These are phyloP conservation scores for Drosophila ambigua DNA, from an alignment of 1,140 invertebrate genomes.

Conservation along the genomic window DNA sequence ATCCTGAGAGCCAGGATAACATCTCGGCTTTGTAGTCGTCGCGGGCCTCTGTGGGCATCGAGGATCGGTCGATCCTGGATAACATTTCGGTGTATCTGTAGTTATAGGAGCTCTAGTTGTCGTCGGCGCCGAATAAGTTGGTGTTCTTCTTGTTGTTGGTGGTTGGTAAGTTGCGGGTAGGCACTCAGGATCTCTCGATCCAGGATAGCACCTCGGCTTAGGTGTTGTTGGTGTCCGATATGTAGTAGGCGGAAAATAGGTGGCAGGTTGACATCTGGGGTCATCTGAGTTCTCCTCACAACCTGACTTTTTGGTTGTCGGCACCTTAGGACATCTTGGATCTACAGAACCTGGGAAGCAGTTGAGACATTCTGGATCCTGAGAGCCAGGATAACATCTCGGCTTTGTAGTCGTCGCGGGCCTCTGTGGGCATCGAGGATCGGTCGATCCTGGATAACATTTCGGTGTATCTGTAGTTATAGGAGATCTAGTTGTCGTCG, in stretches of 20 bases:
- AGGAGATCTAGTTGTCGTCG: slow-evolving; percentile 82
- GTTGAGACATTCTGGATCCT: slow-evolving; percentile 44
- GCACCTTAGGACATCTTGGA: slow-evolving; percentile 78
- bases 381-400: slow-evolving; percentile 79
- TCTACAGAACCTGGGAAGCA: slow-evolving; percentile 45
- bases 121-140: slow-evolving; percentile 16
- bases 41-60: slow-evolving; percentile 64
- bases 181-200: slow-evolving; percentile 29
- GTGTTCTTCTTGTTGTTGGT: slow-evolving; percentile 1
- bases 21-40: slow-evolving; percentile 51
- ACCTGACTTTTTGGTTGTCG: slow-evolving; percentile 65
- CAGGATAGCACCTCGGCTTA: slow-evolving; percentile 28
- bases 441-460: slow-evolving; percentile 66
- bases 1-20: slow-evolving; percentile 81
- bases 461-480: slow-evolving; percentile 63
- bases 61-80: slow-evolving; percentile 31
- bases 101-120: slow-evolving; percentile 84
- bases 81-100: slow-evolving; percentile 59
- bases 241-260: slow-evolving; percentile 40
- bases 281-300: slow-evolving; percentile 41
- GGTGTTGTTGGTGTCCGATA: background rate
- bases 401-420: slow-evolving; percentile 52
- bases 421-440: slow-evolving; percentile 63
- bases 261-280: slow-evolving; percentile 45
- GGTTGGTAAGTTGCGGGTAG: slow-evolving; percentile 29